Conservation (phyloP, 1,140 invertebrate species). For the Drosophila melanica region DNA sequence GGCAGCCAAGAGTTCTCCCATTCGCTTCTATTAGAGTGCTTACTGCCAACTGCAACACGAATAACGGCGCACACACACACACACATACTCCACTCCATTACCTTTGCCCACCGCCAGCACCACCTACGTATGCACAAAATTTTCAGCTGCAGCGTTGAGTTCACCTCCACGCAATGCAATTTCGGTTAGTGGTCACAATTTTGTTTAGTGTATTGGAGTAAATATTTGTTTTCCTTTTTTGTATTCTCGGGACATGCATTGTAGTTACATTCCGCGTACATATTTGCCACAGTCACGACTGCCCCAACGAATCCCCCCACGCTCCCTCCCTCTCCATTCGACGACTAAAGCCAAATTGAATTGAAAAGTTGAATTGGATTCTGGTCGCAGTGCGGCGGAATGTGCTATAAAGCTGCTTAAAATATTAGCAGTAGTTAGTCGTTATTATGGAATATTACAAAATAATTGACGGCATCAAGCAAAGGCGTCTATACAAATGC, state of each 20-base stretch:
- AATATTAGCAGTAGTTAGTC: constrained; percentile 48
- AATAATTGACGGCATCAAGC: not conserved
- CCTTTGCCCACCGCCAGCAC: not conserved
- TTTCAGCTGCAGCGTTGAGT: not conserved
- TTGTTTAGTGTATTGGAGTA: constrained; percentile 68
- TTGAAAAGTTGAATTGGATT: constrained; percentile 50
- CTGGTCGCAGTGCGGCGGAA: constrained; percentile 17
- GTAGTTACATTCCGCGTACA: constrained; percentile 51
- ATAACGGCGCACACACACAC: constrained; percentile 17
- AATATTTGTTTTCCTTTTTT: constrained; percentile 64
- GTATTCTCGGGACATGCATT: constrained; percentile 48
- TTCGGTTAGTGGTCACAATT: constrained; percentile 75
- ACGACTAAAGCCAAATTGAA: constrained; percentile 30
- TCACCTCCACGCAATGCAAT: constrained; percentile 61
- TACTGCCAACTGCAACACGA: constrained; percentile 29
- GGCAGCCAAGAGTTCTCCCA: constrained; percentile 12
- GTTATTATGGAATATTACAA: constrained; percentile 47
- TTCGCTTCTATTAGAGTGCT: constrained; percentile 19
- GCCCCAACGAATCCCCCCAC: not conserved
- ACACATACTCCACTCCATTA: not conserved
- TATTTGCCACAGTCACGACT: constrained; percentile 35
- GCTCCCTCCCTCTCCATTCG: not conserved
- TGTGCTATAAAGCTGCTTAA: constrained; percentile 50
- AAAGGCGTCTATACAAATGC: no score
- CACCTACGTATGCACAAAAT: not conserved